These are phyloP conservation scores for Hypomecis punctinalis DNA, from an alignment of 2,888 invertebrate genomes.

Conservation along the genomic window DNA sequence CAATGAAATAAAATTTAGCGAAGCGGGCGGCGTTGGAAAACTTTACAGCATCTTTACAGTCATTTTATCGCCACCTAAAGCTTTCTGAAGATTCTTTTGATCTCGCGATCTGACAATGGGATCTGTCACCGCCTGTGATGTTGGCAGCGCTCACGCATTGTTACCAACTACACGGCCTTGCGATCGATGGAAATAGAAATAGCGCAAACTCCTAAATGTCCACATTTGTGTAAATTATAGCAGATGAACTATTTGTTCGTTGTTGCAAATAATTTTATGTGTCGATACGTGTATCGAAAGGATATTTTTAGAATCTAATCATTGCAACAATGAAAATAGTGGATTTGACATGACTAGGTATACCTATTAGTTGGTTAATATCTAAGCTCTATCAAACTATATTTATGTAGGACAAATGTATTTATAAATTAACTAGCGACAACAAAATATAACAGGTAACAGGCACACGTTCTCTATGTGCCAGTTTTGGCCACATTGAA, in stretches of 20 bases:
- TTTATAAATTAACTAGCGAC: no score
- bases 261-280: constrained; percentile 30
- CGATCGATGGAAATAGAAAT: constrained; percentile 34
- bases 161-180: constrained; percentile 26
- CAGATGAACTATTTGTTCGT: constrained; percentile 27
- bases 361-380: no score
- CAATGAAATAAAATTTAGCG: constrained; percentile 11
- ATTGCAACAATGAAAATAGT: no score
- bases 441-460: no score
- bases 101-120: constrained; percentile 24
- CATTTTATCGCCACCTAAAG: constrained; percentile 26
- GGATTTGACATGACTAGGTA: no score
- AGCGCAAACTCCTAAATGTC: constrained; percentile 36
- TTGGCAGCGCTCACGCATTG: constrained; percentile 28
- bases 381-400: no score
- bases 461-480: no score
- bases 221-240: constrained; percentile 32
- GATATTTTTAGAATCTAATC: no score
- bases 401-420: no score
- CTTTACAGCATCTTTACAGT: constrained; percentile 11
- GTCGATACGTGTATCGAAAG: constrained; percentile 9
- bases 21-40: constrained; percentile 4
- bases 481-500: no score
- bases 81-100: constrained; percentile 23
- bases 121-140: constrained; percentile 28